Evolutionary conservation across 1,140 invertebrate species (phyloP), one percentile per base, ranked within the genome.

Genomic region (Drosophila suzukii): DNA sequence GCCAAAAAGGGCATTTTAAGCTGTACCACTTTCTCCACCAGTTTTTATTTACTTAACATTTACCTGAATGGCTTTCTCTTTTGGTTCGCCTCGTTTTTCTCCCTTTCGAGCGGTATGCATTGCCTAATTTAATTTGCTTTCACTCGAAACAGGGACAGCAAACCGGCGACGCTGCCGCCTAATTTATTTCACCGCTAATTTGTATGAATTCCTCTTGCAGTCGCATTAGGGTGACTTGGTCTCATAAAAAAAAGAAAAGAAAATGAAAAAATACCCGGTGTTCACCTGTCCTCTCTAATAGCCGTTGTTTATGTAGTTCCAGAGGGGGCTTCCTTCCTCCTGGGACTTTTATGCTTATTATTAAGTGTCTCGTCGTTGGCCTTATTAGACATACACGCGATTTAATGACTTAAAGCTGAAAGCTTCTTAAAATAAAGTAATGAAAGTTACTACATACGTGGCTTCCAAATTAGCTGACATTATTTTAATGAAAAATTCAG

Each of bases 141-240:
- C 39, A 72, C 58, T 34, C 10, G 38, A n/a, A 20, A 49, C 39
- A 27, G 13, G 38, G 50, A 32, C 11, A 17, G 47, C 27, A 34
- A 49, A 68, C 36, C 50, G 66, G 49, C 57, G 61, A 71, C 62
- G 50, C 36, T 44, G 50, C 43, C 62, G 63, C 41, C 50, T 81
- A 73, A 86, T 86, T 81, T 86, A 86, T 86, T 86, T 86, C 66
- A 71, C 75, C 83, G 71, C 83, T 79, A 86, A 86, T 86, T 86
- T 86, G 70, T 82, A 86, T 81, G 71, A 86, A 82, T 86, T 85
- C 74, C 65, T 81, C 63, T 51, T 74, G 67, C 66, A 55, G 72
- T 53, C 59, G 68, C 78, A 75, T 84, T 80, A 77, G 68, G 54
- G 47, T 50, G 44, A 58, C 77, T 49, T 32, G 46, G 41, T 63